Base-by-base conservation (phyloP, 1,140 invertebrate species). In the Drosophila willistoni region DNA sequence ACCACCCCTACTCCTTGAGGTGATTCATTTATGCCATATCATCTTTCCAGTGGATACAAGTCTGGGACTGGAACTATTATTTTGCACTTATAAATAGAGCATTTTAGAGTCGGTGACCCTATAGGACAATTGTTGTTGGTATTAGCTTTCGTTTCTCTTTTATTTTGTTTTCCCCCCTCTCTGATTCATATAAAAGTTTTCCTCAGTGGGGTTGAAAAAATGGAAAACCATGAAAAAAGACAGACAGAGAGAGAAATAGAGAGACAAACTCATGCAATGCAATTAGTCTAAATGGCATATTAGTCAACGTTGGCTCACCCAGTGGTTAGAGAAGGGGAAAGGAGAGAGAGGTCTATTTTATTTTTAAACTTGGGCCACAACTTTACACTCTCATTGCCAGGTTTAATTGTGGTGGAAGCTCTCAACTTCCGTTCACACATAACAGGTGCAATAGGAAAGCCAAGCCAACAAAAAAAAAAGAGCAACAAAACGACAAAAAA, bases 221-320 rank as follows among this genome's bases (percentile, higher is more conserved):
- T 47, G 44, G 44, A 19, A 19, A 19, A 22, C 3, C 33, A 10
- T 9, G 33, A 19, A 34, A 29, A 29, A 12, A n/a, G n/a, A n/a
- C 12, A 39, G 12, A 36, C 34, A 36, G 22, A 25, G 22, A 25
- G 33, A 19, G 56, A 29, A 4, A 10, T 10, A 13, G 12, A 36
- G 0, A 36, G 34, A 22, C 9, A 59, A 9, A 36, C 56, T 59
- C 56, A 59, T 59, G 56, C 56, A 59, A 59, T 59, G 56, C 56
- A 59, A 59, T 59, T 59, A 59, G 56, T 59, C 56, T 59, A 59
- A 59, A 59, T 59, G 56, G 56, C 56, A 59, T 59, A 59, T 59
- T 59, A 59, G 56, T 59, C 56, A 59, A 59, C 56, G 56, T 59
- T 59, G 56, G 56, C 14, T 59, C 14, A 29, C 56, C 56, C 56